Evolutionary conservation across 2,113 vertebrate species (phyloP).

Genomic region (Salvelinus namaycush): DNA sequence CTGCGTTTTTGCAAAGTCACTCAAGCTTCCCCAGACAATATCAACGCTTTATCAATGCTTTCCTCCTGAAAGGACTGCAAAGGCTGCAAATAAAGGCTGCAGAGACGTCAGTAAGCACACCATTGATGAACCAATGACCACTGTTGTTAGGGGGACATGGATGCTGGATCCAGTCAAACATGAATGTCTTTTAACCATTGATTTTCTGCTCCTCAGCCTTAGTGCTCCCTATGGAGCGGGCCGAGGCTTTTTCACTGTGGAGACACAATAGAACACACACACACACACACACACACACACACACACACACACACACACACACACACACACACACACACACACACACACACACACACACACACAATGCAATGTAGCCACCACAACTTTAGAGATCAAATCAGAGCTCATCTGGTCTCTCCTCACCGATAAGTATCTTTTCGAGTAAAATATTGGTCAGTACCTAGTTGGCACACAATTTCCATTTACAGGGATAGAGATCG

Average conservation of each 20-base stretch:
- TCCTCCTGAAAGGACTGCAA: background rate
- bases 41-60: too few relatives aligned
- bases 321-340: background rate
- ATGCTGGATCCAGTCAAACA: slow-evolving; percentile 34
- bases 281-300: background rate
- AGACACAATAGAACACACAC: too few relatives aligned
- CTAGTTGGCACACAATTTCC: too few relatives aligned
- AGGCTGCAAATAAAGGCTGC: slow-evolving; percentile 10
- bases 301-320: slow-evolving; percentile 3
- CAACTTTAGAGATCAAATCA: too few relatives aligned
- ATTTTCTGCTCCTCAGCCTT: slow-evolving; percentile 26
- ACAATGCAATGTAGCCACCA: too few relatives aligned
- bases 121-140: slow-evolving; percentile 23
- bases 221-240: slow-evolving; percentile 8
- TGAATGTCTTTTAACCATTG: slow-evolving; percentile 29
- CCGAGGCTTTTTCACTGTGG: background rate
- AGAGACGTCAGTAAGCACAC: slow-evolving; percentile 19
- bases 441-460: too few relatives aligned
- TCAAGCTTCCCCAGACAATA: too few relatives aligned
- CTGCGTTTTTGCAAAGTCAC: too few relatives aligned
- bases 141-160: slow-evolving; percentile 11
- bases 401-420: too few relatives aligned
- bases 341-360: slow-evolving; percentile 1
- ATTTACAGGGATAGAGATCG: too few relatives aligned
- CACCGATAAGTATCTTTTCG: too few relatives aligned